These are phyloP conservation scores for Paguma larvata DNA, from an alignment of 2,797 vertebrate genomes.

Conservation along the genomic window DNA sequence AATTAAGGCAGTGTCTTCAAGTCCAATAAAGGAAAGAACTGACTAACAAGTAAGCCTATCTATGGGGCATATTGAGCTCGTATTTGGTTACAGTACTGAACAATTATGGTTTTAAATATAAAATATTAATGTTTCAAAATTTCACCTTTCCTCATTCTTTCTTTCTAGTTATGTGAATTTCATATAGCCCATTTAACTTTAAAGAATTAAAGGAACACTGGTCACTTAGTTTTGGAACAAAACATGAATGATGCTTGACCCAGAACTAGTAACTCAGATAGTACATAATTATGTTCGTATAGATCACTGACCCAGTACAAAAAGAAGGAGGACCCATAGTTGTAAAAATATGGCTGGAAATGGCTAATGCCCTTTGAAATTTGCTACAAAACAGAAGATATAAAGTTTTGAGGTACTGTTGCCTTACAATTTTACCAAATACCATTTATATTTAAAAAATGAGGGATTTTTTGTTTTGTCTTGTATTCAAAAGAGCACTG, in stretches of 20 bases:
- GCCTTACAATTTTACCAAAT: conserved; percentile 45
- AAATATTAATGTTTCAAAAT: conserved; percentile 56
- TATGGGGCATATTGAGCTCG: background rate
- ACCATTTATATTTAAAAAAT: conserved; percentile 51
- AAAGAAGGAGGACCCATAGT: background rate
- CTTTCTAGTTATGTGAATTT: background rate
- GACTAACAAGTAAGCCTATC: background rate
- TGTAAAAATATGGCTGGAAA: background rate
- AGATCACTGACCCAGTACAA: conserved; percentile 16
- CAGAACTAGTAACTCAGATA: background rate
- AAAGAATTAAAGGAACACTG: conserved; percentile 53
- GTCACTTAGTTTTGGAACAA: conserved; percentile 53
- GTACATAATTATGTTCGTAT: background rate
- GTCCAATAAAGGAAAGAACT: background rate
- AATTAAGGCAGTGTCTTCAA: conserved; percentile 60
- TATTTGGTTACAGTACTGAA: background rate
- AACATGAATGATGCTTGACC: background rate
- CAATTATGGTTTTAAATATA: conserved; percentile 56
- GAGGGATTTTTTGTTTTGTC: background rate
- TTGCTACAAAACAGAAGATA: conserved; percentile 62
- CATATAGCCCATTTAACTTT: background rate
- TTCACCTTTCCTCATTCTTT: background rate
- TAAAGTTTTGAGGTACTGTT: conserved; percentile 71
- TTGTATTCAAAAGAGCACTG: conserved; percentile 30
- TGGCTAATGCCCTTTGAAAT: background rate